phyloP scores from a whole-genome alignment of 2,797 vertebrate species.

The Spinus pinus region DNA sequence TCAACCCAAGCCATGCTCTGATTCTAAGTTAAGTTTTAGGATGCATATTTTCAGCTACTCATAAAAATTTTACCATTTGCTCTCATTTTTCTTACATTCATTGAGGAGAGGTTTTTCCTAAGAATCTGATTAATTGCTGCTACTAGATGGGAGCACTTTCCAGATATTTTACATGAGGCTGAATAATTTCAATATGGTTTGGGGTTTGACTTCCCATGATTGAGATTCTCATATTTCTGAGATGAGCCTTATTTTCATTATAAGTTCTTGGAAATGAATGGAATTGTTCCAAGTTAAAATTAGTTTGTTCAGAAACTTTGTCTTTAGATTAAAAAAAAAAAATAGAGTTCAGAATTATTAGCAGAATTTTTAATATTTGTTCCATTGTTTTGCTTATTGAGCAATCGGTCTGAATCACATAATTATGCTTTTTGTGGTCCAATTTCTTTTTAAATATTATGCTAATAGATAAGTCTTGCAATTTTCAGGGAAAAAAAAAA shows the following conservation, averaged over 20 bases:
- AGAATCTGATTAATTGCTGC: neutral
- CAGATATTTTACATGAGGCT: neutral
- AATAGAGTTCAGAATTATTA: neutral
- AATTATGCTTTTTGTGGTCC: neutral
- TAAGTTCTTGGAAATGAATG: neutral
- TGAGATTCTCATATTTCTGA: neutral
- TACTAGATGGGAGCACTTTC: neutral
- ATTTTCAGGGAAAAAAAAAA: neutral
- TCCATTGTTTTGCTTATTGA: neutral
- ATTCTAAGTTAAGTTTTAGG: neutral
- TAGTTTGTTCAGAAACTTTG: neutral
- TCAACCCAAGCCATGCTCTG: neutral
- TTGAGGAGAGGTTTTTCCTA: neutral
- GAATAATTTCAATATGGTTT: slow-evolving; percentile 30
- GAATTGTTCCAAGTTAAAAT: neutral
- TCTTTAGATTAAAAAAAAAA: neutral
- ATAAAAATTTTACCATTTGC: neutral
- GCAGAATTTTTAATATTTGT: neutral
- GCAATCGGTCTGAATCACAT: neutral
- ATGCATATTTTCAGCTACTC: neutral
- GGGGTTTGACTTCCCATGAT: neutral
- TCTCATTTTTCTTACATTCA: neutral
- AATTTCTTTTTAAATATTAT: neutral
- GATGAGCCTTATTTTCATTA: neutral
- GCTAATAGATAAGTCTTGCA: neutral